phyloP scores from a whole-genome alignment of 1,140 invertebrate species.

The Penaeus chinensis region DNA sequence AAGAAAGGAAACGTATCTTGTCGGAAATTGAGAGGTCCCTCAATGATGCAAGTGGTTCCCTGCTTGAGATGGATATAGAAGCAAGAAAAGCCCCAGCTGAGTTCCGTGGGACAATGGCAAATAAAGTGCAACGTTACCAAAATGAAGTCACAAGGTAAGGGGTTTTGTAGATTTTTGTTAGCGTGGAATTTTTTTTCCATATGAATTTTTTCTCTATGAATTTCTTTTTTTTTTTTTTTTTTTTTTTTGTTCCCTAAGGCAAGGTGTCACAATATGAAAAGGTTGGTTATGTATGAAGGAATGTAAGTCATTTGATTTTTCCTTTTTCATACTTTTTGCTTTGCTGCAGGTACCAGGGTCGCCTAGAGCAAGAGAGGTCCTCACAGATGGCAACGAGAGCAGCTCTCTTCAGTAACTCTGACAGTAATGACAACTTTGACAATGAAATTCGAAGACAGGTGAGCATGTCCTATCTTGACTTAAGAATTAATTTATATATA shows the following conservation, averaged over 20 bases:
- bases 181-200: neutral
- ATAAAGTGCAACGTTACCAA: conserved; percentile 47
- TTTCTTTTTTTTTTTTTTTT: conserved; percentile 26
- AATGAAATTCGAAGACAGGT: conserved; percentile 41
- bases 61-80: conserved; percentile 55
- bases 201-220: neutral
- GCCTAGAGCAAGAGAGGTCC: conserved; percentile 25
- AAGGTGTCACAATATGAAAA: no score
- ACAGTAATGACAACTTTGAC: conserved; percentile 22
- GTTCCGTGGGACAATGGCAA: conserved; percentile 43
- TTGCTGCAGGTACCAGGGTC: conserved; percentile 29
- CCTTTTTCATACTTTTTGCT: neutral
- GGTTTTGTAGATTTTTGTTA: neutral
- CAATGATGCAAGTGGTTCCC: conserved; percentile 43
- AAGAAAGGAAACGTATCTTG: conserved; percentile 39
- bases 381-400: conserved; percentile 13
- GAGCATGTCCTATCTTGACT: neutral
- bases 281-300: no score
- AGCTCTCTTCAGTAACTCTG: neutral
- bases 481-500: neutral
- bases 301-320: neutral
- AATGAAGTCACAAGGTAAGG: conserved; percentile 51
- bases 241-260: neutral
- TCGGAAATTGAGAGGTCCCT: conserved; percentile 37
- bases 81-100: conserved; percentile 47